Evolutionary conservation across 2,888 invertebrate genomes (phyloP).

Genomic region (Ctena decussata): DNA sequence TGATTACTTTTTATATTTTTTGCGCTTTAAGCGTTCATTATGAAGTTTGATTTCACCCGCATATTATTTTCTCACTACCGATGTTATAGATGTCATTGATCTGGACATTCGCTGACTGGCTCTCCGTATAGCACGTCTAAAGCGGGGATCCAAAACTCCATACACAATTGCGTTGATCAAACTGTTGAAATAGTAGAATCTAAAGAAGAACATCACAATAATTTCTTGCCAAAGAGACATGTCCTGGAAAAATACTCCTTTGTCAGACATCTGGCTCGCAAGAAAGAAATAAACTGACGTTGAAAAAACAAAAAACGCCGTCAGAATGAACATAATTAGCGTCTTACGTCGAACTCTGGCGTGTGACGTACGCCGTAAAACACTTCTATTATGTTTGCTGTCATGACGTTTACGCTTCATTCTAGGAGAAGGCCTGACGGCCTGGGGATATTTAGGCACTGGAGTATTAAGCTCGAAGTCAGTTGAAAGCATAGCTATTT

Average conservation of each 20-base stretch:
- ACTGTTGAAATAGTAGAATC: conserved; percentile 62
- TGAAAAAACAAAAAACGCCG: conserved; percentile 50
- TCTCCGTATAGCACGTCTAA: conserved; percentile 47
- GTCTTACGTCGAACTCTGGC: conserved; percentile 55
- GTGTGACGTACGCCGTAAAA: background rate
- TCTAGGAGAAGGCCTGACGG: background rate
- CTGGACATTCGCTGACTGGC: background rate
- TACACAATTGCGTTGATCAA: conserved; percentile 58
- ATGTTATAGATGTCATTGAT: background rate
- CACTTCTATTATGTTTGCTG: background rate
- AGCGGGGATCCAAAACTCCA: conserved; percentile 59
- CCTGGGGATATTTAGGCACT: background rate
- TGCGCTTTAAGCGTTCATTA: too few relatives aligned
- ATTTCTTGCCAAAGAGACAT: conserved; percentile 27
- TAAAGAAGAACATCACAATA: conserved; percentile 54
- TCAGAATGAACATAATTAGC: conserved; percentile 65
- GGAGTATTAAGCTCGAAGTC: background rate
- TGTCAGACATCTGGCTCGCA: conserved; percentile 40
- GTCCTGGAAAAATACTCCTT: conserved; percentile 24
- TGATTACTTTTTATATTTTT: too few relatives aligned
- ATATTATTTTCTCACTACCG: background rate
- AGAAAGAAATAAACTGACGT: conserved; percentile 52
- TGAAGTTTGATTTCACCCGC: too few relatives aligned
- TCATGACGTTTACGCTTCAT: background rate
- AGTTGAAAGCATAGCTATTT: background rate